phyloP scores from a whole-genome alignment of 2,888 invertebrate genomes.

The Apocheima hispidaria region DNA sequence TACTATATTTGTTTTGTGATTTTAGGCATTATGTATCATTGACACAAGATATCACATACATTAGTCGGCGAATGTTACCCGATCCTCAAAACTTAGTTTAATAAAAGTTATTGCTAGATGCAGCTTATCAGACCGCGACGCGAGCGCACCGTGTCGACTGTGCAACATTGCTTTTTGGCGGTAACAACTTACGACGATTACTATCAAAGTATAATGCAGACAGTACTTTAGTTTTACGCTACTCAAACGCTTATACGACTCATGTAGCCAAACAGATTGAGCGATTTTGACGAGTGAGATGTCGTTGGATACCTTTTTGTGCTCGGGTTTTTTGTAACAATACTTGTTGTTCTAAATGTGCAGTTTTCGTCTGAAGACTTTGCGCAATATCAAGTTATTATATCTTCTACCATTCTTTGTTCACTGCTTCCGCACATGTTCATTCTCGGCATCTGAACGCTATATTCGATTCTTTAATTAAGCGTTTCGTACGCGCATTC shows the following conservation, averaged over 20 bases:
- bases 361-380: too few relatives aligned
- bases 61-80: constrained; percentile 6
- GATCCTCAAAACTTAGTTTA: constrained; percentile 26
- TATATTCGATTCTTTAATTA: not conserved
- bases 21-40: not conserved
- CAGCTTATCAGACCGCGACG: constrained; percentile 44
- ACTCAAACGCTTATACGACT: not conserved
- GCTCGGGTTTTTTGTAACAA: too few relatives aligned
- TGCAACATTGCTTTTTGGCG: constrained; percentile 42
- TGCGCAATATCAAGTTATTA: not conserved
- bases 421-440: constrained; percentile 10
- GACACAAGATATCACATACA: constrained; percentile 2
- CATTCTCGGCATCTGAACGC: not conserved
- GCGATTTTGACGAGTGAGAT: too few relatives aligned
- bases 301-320: too few relatives aligned
- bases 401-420: not conserved
- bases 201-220: not conserved
- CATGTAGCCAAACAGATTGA: too few relatives aligned
- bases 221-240: not conserved
- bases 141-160: constrained; percentile 42
- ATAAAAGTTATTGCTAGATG: constrained; percentile 40
- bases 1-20: too few relatives aligned
- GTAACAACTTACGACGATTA: not conserved
- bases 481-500: constrained; percentile 11
- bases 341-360: too few relatives aligned